These are phyloP conservation scores for Arnoldichthys spilopterus DNA, from an alignment of 2,797 vertebrate genomes.

Conservation along the genomic window DNA sequence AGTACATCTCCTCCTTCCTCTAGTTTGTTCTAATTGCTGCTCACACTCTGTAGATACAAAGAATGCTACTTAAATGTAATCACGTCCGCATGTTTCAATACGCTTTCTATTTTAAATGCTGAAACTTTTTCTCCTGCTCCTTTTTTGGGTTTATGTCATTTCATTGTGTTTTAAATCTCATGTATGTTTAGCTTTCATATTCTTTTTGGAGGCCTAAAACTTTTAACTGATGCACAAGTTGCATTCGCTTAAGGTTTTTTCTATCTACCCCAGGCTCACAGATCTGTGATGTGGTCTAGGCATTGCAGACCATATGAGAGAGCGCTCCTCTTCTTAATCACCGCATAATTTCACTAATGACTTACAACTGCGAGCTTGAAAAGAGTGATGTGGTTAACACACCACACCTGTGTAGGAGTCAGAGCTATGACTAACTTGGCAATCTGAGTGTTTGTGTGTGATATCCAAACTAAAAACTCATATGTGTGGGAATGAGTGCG, in stretches of 20 bases:
- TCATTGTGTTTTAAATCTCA: no score
- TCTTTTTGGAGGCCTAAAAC: neutral
- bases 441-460: neutral
- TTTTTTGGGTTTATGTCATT: no score
- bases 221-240: neutral
- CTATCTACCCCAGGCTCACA: neutral
- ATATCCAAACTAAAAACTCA: neutral
- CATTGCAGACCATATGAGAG: neutral
- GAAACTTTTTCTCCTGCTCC: no score
- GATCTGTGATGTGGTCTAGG: neutral
- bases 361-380: neutral
- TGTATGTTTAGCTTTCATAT: no score
- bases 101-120: no score
- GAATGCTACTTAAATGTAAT: no score
- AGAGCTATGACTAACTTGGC: neutral
- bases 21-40: neutral
- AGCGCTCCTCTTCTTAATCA: slow-evolving; percentile 11
- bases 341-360: neutral
- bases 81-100: no score
- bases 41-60: neutral
- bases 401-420: slow-evolving; percentile 2
- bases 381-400: slow-evolving; percentile 9
- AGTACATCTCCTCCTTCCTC: neutral
- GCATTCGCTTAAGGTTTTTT: neutral
- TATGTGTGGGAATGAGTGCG: neutral